A percentile compares a stretch with the other conserved stretches of the same genome.
These are phyloP conservation scores for Lonchura striata DNA, from an alignment of 2,113 vertebrate species.

Conservation along the genomic window DNA sequence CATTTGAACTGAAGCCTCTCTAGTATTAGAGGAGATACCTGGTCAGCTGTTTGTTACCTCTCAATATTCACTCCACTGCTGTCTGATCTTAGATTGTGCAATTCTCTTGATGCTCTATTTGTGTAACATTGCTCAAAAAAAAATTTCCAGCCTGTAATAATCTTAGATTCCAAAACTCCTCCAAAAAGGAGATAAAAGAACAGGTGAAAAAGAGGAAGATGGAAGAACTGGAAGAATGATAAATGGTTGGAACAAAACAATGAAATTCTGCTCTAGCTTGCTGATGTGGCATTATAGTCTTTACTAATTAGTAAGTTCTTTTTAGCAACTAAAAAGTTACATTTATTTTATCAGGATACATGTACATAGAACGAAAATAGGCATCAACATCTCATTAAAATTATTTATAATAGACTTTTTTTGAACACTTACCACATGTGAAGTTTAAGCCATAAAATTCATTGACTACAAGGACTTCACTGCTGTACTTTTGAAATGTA, in stretches of 20 bases:
- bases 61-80: neutral
- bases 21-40: neutral
- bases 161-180: neutral
- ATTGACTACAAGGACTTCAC: constrained; percentile 89
- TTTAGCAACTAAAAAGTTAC: neutral
- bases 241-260: neutral
- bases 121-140: neutral
- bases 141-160: neutral
- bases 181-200: neutral
- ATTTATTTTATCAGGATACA: neutral
- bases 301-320: neutral
- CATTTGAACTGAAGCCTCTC: neutral
- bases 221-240: neutral
- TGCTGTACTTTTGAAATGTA: constrained; percentile 94
- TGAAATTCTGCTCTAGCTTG: neutral
- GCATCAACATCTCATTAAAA: neutral
- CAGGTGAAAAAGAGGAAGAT: neutral
- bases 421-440: constrained; percentile 86
- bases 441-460: constrained; percentile 90
- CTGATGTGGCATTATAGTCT: neutral
- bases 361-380: neutral
- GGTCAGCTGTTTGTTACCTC: neutral
- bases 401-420: neutral
- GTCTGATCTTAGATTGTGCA: neutral
- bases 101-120: neutral